phyloP scores from a whole-genome alignment of 2,113 vertebrate species.

The Paedocypris sp. region DNA sequence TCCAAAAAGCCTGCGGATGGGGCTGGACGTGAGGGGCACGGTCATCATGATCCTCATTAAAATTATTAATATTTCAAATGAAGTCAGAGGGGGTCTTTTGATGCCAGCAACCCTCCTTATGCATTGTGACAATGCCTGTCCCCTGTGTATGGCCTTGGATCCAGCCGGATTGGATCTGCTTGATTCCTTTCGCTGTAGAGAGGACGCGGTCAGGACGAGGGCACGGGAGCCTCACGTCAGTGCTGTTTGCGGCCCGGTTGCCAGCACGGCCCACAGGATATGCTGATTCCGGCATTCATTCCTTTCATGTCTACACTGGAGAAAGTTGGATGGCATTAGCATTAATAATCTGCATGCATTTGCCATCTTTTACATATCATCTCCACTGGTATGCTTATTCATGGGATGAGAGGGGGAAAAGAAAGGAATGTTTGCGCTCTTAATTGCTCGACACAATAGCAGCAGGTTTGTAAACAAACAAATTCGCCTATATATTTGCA shows the following conservation, averaged over 20 bases:
- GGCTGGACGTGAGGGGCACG: constrained; percentile 15
- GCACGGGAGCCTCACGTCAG: background rate
- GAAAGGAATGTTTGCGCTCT: constrained; percentile 60
- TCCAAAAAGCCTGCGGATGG: constrained; percentile 25
- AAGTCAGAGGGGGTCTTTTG: constrained; percentile 6
- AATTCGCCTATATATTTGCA: constrained; percentile 56
- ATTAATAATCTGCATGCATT: constrained; percentile 35
- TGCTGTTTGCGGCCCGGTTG: background rate
- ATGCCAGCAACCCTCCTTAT: constrained; percentile 14
- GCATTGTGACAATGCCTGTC: constrained; percentile 26
- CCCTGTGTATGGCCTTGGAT: constrained; percentile 9
- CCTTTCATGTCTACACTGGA: constrained; percentile 20
- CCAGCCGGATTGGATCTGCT: constrained; percentile 4
- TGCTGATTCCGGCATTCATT: constrained; percentile 5
- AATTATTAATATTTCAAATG: constrained; percentile 36
- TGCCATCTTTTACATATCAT: constrained; percentile 25
- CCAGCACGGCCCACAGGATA: background rate
- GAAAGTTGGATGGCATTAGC: constrained; percentile 8
- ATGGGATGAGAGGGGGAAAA: constrained; percentile 27
- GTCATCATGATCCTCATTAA: constrained; percentile 33
- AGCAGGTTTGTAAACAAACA: constrained; percentile 57
- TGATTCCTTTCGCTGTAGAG: background rate
- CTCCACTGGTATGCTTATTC: constrained; percentile 35
- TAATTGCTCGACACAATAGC: constrained; percentile 65
- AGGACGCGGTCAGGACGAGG: background rate